A percentile compares a stretch with the other conserved stretches of the same genome.
phyloP scores from a whole-genome alignment of 1,140 invertebrate species.

The Anastrepha obliqua region DNA sequence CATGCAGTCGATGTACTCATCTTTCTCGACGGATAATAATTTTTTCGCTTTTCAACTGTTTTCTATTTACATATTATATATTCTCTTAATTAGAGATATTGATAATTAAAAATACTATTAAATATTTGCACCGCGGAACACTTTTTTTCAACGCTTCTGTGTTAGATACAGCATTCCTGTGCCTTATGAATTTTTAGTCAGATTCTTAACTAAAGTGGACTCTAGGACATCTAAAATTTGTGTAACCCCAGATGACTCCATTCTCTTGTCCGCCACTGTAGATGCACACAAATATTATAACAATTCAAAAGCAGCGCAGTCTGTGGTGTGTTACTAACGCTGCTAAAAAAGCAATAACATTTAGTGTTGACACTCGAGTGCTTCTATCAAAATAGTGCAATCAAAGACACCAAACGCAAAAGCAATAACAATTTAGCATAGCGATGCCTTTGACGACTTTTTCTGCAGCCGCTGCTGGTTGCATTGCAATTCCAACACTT shows the following conservation, averaged over 20 bases:
- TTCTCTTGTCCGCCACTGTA: neutral
- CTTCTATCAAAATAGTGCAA: constrained; percentile 4
- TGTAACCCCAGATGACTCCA: neutral
- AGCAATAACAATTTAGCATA: constrained; percentile 35
- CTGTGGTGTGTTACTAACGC: neutral
- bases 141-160: too few relatives aligned
- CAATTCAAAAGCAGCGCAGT: neutral
- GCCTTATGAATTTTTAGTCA: too few relatives aligned
- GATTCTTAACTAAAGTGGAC: too few relatives aligned
- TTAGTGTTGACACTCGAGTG: neutral
- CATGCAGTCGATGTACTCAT: too few relatives aligned
- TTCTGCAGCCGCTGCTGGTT: neutral
- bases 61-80: too few relatives aligned
- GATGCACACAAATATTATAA: neutral
- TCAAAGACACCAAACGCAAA: constrained; percentile 1
- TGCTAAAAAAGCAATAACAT: neutral
- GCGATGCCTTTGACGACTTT: neutral
- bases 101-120: too few relatives aligned
- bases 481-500: constrained; percentile 24
- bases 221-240: too few relatives aligned
- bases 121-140: too few relatives aligned
- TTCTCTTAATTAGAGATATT: too few relatives aligned
- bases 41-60: too few relatives aligned
- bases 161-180: too few relatives aligned
- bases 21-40: too few relatives aligned